Evolutionary conservation across 1,140 invertebrate genomes (phyloP).

Genomic region (Plutomurus gul): DNA sequence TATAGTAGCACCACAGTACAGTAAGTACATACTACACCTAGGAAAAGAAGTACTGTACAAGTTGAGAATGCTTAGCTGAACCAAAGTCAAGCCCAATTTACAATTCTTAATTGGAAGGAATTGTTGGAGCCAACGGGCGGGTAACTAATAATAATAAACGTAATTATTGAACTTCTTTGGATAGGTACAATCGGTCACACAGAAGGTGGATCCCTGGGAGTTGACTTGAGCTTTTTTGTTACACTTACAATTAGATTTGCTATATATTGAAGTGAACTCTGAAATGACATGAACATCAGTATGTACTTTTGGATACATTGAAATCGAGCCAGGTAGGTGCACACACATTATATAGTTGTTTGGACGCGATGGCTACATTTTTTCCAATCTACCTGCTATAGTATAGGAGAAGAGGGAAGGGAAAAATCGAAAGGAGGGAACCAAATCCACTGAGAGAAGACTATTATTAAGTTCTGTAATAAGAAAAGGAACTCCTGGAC

Average conservation of each 20-base stretch:
- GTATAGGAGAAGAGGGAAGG: too few species aligned
- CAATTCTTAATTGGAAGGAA: conserved; percentile 22
- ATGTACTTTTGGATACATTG: too few species aligned
- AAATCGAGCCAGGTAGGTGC: too few species aligned
- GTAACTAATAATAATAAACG: conserved; percentile 30
- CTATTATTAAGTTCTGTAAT: conserved; percentile 30
- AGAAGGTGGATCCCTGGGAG: conserved; percentile 12
- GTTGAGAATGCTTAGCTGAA: background rate
- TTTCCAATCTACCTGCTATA: too few species aligned
- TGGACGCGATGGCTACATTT: too few species aligned
- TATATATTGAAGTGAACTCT: too few species aligned
- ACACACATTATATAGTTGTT: too few species aligned
- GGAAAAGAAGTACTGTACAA: too few species aligned
- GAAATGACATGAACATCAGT: too few species aligned
- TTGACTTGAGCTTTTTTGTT: conserved; percentile 10
- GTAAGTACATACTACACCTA: too few species aligned
- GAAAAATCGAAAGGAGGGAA: conserved; percentile 26
- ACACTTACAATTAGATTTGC: conserved; percentile 7
- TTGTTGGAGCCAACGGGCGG: conserved; percentile 14
- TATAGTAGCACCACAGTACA: background rate
- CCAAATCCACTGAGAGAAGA: conserved; percentile 19
- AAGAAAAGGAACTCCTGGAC: conserved; percentile 28
- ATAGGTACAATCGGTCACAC: conserved; percentile 14
- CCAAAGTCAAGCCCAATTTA: conserved; percentile 10
- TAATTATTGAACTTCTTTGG: conserved; percentile 6